Evolutionary conservation across 2,797 vertebrate genomes (phyloP).

Genomic region (Sebastiscus tertius): DNA sequence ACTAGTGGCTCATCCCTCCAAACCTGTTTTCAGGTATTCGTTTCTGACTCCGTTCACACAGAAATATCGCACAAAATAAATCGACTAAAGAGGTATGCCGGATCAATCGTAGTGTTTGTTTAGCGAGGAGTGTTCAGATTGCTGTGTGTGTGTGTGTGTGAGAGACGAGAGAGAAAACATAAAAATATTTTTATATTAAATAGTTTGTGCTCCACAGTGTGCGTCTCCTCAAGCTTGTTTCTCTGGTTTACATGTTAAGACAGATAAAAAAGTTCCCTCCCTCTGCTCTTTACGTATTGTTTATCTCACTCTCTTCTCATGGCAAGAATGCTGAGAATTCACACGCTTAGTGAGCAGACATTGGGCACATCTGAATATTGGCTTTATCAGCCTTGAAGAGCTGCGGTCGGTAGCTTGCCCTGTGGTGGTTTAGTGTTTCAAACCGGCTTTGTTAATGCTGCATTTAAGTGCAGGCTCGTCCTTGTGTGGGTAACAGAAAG

Average conservation of each 20-base stretch:
- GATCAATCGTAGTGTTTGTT: slow-evolving; percentile 61
- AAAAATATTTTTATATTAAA: neutral
- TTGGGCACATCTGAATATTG: slow-evolving; percentile 31
- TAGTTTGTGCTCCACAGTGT: slow-evolving; percentile 6
- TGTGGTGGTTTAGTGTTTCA: slow-evolving; percentile 59
- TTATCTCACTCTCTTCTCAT: neutral
- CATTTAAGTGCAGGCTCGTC: slow-evolving; percentile 29
- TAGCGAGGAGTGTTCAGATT: slow-evolving; percentile 59
- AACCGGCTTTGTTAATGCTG: slow-evolving; percentile 46
- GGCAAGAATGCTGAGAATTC: slow-evolving; percentile 59
- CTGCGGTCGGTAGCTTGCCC: slow-evolving; percentile 6
- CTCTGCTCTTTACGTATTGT: neutral
- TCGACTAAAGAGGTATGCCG: slow-evolving; percentile 33
- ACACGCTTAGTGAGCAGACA: slow-evolving; percentile 36
- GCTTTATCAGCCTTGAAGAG: slow-evolving; percentile 7
- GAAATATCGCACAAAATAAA: slow-evolving; percentile 40
- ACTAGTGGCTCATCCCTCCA: slow-evolving; percentile 49
- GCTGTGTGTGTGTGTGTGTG: neutral
- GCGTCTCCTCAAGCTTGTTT: slow-evolving; percentile 19
- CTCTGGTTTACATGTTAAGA: slow-evolving; percentile 33
- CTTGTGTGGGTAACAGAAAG: slow-evolving; percentile 27
- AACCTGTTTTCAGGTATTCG: slow-evolving; percentile 75
- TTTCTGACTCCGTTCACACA: slow-evolving; percentile 16
- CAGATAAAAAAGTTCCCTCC: neutral
- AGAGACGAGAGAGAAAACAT: neutral